A percentile compares a stretch with the other conserved stretches of the same genome.
These are phyloP conservation scores for Hydrocynus forskahlii DNA, from an alignment of 2,797 vertebrate genomes.

Conservation along the genomic window DNA sequence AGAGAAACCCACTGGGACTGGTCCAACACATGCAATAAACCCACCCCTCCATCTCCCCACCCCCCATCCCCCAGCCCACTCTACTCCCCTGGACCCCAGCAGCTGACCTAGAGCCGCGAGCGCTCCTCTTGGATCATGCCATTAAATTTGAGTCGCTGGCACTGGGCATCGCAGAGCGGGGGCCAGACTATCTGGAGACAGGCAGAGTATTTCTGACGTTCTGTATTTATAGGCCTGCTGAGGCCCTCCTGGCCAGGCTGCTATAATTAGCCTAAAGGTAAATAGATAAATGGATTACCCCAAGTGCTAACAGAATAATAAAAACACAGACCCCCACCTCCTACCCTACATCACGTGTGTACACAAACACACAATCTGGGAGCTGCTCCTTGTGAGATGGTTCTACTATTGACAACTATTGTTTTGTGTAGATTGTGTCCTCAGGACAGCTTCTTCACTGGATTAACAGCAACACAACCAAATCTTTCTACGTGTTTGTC, in stretches of 20 bases:
- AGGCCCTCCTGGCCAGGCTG: constrained; percentile 73
- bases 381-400: neutral
- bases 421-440: neutral
- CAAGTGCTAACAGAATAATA: constrained; percentile 74
- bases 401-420: neutral
- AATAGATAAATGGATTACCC: constrained; percentile 78
- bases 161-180: constrained; percentile 82
- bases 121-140: constrained; percentile 88
- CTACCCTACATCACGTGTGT: neutral
- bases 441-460: neutral
- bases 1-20: constrained; percentile 64
- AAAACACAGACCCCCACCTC: constrained; percentile 50
- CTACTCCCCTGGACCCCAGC: constrained; percentile 57
- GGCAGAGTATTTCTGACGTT: constrained; percentile 90
- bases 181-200: constrained; percentile 97
- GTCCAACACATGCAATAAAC: constrained; percentile 70
- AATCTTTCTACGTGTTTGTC: constrained; percentile 69
- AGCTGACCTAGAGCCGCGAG: constrained; percentile 88
- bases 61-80: constrained; percentile 56
- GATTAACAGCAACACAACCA: constrained; percentile 65
- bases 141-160: constrained; percentile 91
- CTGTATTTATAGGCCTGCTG: constrained; percentile 90
- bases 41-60: constrained; percentile 55
- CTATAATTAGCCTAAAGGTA: constrained; percentile 84
- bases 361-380: neutral